These are phyloP conservation scores for Scrobipalpa costella DNA, from an alignment of 2,888 invertebrate genomes.

Conservation along the genomic window DNA sequence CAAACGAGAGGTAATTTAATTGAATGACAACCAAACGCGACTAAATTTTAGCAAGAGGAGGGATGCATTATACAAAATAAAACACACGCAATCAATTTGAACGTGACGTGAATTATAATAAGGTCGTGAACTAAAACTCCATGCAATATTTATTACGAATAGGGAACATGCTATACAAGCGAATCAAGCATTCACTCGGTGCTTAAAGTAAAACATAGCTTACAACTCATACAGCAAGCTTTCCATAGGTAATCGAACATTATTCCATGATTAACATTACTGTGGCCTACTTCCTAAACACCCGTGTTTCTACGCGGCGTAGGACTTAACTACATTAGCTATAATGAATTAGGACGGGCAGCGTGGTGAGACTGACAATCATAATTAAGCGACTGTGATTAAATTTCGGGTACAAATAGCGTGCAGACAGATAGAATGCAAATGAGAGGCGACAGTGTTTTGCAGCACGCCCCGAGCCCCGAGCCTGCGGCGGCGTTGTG, in stretches of 20 bases:
- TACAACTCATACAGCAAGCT: neutral
- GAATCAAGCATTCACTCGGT: neutral
- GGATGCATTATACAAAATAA: neutral
- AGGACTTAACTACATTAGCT: neutral
- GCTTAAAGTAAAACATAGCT: neutral
- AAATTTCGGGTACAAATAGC: neutral
- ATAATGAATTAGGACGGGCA: neutral
- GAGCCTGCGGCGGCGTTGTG: neutral
- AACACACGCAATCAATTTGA: neutral
- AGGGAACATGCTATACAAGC: neutral
- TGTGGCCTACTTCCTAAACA: too few relatives aligned
- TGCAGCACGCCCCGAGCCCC: neutral
- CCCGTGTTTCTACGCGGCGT: neutral
- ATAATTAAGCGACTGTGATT: neutral
- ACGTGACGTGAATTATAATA: neutral
- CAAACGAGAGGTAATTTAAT: too few relatives aligned
- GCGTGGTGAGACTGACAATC: neutral
- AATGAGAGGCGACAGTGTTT: neutral
- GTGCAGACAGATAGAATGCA: slow-evolving; percentile 7
- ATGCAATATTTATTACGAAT: neutral
- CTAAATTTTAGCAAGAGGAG: too few relatives aligned
- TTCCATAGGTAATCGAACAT: neutral
- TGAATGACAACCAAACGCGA: too few relatives aligned
- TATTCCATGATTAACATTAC: neutral
- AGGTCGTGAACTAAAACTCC: neutral